phyloP scores from a whole-genome alignment of 2,113 vertebrate genomes.

The Nyctereutes procyonoides region DNA sequence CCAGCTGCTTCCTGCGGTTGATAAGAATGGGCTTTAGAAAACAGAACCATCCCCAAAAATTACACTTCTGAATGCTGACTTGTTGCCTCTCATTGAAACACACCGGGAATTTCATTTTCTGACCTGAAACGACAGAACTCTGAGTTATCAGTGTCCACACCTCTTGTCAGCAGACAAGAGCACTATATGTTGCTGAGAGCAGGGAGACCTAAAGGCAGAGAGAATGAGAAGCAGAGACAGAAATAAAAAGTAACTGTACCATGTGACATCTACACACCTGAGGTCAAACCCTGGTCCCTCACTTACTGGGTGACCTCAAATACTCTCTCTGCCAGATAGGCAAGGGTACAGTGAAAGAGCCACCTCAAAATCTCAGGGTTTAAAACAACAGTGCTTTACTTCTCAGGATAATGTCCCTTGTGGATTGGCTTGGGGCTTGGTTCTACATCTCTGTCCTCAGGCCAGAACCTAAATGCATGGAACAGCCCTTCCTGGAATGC shows the following conservation, averaged over 20 bases:
- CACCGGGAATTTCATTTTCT: constrained; percentile 39
- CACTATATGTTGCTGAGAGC: not conserved
- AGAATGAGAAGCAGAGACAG: not conserved
- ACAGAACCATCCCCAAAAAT: constrained; percentile 22
- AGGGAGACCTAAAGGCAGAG: not conserved
- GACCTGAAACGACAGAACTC: not conserved
- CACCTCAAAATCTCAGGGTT: not conserved
- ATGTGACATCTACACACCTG: not conserved
- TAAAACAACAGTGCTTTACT: not conserved
- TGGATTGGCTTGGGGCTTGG: not conserved
- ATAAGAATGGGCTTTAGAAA: constrained; percentile 32
- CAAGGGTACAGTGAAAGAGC: not conserved
- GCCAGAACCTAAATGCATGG: not conserved
- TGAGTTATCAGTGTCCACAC: not conserved
- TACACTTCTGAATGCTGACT: not conserved
- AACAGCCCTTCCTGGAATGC: not conserved
- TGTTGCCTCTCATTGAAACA: constrained; percentile 44
- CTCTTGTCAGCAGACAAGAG: not conserved
- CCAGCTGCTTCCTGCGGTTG: not conserved
- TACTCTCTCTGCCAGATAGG: not conserved
- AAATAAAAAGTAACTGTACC: not conserved
- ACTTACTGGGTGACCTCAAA: not conserved
- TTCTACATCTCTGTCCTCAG: not conserved
- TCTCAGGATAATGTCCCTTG: not conserved
- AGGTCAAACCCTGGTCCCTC: not conserved